These are phyloP conservation scores for Argyra leucocephala DNA, from an alignment of 2,888 invertebrate genomes.

Conservation along the genomic window DNA sequence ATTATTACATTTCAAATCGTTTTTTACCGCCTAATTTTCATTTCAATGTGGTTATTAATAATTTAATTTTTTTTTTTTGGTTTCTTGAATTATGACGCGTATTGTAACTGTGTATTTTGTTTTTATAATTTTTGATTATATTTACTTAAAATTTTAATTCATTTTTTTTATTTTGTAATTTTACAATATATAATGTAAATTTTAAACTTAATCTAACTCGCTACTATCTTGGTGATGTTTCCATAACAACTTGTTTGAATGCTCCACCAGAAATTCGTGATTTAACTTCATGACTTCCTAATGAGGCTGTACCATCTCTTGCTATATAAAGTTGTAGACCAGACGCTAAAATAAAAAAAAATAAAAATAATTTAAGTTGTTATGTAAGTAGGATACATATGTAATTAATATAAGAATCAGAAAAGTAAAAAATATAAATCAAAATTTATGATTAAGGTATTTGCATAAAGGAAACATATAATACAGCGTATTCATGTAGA, in stretches of 20 bases:
- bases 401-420: background rate
- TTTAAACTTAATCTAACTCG: conserved; percentile 22
- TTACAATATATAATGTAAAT: background rate
- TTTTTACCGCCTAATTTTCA: no score
- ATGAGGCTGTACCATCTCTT: conserved; percentile 79
- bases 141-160: background rate
- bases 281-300: conserved; percentile 74
- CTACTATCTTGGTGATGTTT: conserved; percentile 65
- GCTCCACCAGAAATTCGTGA: conserved; percentile 64
- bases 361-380: background rate
- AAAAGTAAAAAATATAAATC: background rate
- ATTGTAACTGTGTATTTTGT: no score
- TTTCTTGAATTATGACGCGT: no score
- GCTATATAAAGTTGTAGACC: conserved; percentile 84
- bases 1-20: no score
- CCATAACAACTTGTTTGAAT: conserved; percentile 69
- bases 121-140: background rate
- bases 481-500: no score
- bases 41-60: no score
- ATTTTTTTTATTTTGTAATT: background rate
- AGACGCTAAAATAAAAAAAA: conserved; percentile 53
- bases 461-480: no score
- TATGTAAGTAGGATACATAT: background rate
- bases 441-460: no score
- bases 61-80: no score